Percentiles rank a stretch among this genome's conserved stretches.
These are phyloP conservation scores for Bedellia somnulentella DNA, from an alignment of 2,888 invertebrate genomes.

Conservation along the genomic window DNA sequence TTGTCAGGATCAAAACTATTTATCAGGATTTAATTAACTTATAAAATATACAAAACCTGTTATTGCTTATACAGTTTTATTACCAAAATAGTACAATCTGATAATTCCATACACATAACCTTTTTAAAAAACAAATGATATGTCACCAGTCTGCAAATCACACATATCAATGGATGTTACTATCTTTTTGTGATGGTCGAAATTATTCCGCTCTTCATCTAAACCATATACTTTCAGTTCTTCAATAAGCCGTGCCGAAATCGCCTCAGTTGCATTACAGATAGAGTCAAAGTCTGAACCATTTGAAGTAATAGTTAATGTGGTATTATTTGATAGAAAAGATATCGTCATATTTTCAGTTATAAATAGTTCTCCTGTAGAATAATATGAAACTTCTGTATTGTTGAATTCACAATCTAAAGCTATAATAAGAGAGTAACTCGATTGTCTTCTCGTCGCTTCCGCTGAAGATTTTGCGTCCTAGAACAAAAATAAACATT, in stretches of 20 bases:
- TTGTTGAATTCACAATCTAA: constrained; percentile 22
- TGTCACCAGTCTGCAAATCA: constrained; percentile 13
- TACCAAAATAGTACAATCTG: too few species aligned
- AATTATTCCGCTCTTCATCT: constrained; percentile 33
- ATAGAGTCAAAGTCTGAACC: constrained; percentile 21
- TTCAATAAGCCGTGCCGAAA: constrained; percentile 19
- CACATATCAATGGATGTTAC: constrained; percentile 24
- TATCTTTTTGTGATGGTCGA: constrained; percentile 25
- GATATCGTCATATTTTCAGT: constrained; percentile 19
- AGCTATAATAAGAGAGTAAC: constrained; percentile 28
- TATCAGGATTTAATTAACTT: too few species aligned
- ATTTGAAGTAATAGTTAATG: constrained; percentile 18
- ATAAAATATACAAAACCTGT: too few species aligned
- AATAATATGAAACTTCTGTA: constrained; percentile 1
- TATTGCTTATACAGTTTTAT: too few species aligned
- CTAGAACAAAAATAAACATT: constrained; percentile 29
- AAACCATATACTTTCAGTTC: constrained; percentile 37
- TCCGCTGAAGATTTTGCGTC: constrained; percentile 23
- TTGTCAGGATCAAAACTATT: too few species aligned
- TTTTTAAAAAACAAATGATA: too few species aligned
- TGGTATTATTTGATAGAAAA: constrained; percentile 21
- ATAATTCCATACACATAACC: too few species aligned
- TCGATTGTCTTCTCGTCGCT: constrained; percentile 24
- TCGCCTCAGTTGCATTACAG: constrained; percentile 17
- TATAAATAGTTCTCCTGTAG: constrained; percentile 25